Evolutionary conservation across 1,140 invertebrate species (phyloP).

Genomic region (Platyscapa corneri): DNA sequence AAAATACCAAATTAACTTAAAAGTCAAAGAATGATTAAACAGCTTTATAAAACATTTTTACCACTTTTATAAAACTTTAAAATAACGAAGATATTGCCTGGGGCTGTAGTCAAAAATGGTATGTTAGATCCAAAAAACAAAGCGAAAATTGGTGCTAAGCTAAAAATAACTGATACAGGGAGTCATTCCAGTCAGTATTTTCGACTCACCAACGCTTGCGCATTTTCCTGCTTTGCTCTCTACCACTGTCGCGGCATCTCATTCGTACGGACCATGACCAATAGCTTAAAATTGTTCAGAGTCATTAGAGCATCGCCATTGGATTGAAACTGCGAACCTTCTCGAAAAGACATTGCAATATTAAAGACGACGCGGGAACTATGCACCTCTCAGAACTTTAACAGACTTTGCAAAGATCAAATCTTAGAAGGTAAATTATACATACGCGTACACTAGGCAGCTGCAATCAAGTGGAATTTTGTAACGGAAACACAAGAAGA

Average conservation of each 20-base stretch:
- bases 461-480: neutral
- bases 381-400: conserved; percentile 19
- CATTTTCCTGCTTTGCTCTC: neutral
- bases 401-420: conserved; percentile 18
- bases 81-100: conserved; percentile 7
- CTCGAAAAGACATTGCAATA: conserved; percentile 27
- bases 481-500: neutral
- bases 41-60: neutral
- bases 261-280: neutral
- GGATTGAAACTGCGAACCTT: conserved; percentile 24
- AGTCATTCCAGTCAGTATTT: conserved; percentile 45
- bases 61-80: neutral
- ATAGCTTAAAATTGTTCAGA: neutral
- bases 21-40: neutral
- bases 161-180: conserved; percentile 27
- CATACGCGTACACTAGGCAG: neutral
- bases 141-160: conserved; percentile 17
- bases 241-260: neutral
- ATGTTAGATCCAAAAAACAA: neutral
- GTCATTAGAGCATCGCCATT: conserved; percentile 16
- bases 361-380: conserved; percentile 41
- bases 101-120: conserved; percentile 17
- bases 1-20: neutral
- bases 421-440: neutral
- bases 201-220: conserved; percentile 14